These are phyloP conservation scores for Silurus meridionalis DNA, from an alignment of 2,113 vertebrate species.

Conservation along the genomic window DNA sequence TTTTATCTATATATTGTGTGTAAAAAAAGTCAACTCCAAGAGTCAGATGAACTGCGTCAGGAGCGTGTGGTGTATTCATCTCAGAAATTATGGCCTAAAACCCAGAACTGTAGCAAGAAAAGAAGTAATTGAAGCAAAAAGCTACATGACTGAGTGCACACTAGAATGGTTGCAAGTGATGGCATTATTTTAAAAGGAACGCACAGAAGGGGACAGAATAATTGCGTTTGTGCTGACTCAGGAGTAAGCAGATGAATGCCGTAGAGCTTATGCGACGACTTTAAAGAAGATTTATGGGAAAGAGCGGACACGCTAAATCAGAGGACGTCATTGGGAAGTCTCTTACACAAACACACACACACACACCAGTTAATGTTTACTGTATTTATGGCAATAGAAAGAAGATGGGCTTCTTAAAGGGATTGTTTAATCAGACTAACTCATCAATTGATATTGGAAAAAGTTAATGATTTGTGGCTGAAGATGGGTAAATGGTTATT, in stretches of 20 bases:
- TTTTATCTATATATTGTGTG: too few relatives aligned
- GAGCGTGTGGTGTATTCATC: background rate
- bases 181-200: conserved; percentile 64
- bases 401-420: conserved; percentile 5
- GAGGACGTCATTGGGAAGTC: conserved; percentile 22
- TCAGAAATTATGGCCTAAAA: background rate
- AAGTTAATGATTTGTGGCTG: too few relatives aligned
- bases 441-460: too few relatives aligned
- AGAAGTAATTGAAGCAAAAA: conserved; percentile 59
- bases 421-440: too few relatives aligned
- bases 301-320: conserved; percentile 6
- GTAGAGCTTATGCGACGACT: conserved; percentile 59
- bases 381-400: background rate
- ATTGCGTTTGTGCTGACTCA: conserved; percentile 66
- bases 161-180: conserved; percentile 61
- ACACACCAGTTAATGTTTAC: background rate
- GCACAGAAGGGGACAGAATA: conserved; percentile 64
- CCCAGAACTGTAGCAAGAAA: conserved; percentile 54
- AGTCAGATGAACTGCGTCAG: background rate
- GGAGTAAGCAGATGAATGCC: conserved; percentile 64
- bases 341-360: background rate
- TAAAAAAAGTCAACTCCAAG: too few relatives aligned
- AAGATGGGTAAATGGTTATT: background rate
- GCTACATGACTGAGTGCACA: conserved; percentile 56
- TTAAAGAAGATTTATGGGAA: conserved; percentile 58